Evolutionary conservation across 2,113 vertebrate species (phyloP).

Genomic region (Phrynosoma blainvillii): DNA sequence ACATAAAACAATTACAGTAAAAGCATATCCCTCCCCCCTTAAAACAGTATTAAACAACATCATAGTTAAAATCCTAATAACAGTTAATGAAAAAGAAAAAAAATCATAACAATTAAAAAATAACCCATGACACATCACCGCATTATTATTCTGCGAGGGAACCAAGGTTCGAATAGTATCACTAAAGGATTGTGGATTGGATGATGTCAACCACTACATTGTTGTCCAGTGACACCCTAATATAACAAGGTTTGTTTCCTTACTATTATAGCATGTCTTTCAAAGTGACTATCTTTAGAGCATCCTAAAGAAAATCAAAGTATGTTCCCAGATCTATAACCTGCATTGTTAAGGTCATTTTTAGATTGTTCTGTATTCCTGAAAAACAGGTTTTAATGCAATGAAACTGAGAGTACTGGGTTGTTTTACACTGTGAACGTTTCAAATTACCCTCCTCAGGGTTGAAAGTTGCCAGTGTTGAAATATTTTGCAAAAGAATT

Average conservation of each 20-base stretch:
- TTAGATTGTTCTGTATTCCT: constrained; percentile 44
- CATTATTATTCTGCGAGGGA: too few relatives aligned
- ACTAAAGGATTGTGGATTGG: too few relatives aligned
- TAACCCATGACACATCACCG: too few relatives aligned
- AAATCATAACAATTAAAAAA: too few relatives aligned
- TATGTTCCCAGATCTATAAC: not conserved
- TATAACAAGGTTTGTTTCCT: not conserved
- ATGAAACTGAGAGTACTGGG: constrained; percentile 28
- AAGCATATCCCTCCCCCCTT: too few relatives aligned
- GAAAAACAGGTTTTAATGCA: constrained; percentile 46
- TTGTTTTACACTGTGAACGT: constrained; percentile 33
- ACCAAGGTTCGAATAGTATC: too few relatives aligned
- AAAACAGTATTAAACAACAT: too few relatives aligned
- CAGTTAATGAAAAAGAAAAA: too few relatives aligned
- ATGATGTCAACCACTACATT: not conserved
- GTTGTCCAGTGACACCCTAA: not conserved
- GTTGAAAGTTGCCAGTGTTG: not conserved
- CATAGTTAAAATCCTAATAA: too few relatives aligned
- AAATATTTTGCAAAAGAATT: not conserved
- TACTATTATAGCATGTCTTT: not conserved
- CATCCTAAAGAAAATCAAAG: not conserved
- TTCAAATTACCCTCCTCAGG: not conserved
- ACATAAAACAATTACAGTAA: too few relatives aligned
- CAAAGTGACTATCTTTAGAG: not conserved
- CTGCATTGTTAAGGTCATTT: not conserved